A percentile compares a stretch with the other conserved stretches of the same genome.
Evolutionary conservation across 2,888 invertebrate genomes (phyloP).

Genomic region (Eumerus sabulonum): DNA sequence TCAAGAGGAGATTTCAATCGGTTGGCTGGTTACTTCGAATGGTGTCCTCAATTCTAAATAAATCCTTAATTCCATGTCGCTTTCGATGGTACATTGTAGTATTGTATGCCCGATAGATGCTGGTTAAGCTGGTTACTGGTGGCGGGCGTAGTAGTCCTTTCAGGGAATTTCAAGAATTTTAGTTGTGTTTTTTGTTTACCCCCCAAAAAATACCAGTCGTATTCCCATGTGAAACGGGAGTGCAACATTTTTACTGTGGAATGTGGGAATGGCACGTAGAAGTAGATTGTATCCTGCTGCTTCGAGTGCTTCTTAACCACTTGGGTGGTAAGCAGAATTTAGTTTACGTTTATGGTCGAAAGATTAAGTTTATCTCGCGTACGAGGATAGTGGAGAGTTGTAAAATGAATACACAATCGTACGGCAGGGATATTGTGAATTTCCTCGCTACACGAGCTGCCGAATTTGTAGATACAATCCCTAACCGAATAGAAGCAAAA

Average conservation of each 20-base stretch:
- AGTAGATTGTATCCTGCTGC: constrained; percentile 67
- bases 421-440: constrained; percentile 50
- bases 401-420: constrained; percentile 61
- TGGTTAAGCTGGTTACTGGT: constrained; percentile 57
- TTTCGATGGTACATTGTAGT: constrained; percentile 62
- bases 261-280: constrained; percentile 39
- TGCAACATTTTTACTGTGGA: constrained; percentile 65
- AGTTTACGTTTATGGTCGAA: constrained; percentile 63
- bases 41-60: constrained; percentile 44
- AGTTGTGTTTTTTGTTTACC: constrained; percentile 1
- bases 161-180: constrained; percentile 34
- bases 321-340: constrained; percentile 43
- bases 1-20: constrained; percentile 16
- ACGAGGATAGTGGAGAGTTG: constrained; percentile 60
- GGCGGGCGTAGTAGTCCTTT: constrained; percentile 52
- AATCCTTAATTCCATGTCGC: constrained; percentile 65
- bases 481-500: constrained; percentile 37
- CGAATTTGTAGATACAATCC: too few relatives aligned
- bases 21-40: constrained; percentile 3
- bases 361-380: constrained; percentile 55
- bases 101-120: constrained; percentile 33
- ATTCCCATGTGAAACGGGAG: constrained; percentile 51
- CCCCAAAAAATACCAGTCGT: constrained; percentile 14
- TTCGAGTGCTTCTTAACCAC: constrained; percentile 39
- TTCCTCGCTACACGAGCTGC: too few relatives aligned